These are phyloP conservation scores for Gallinago paraguaiae DNA, from an alignment of 2,113 vertebrate genomes.

Conservation along the genomic window DNA sequence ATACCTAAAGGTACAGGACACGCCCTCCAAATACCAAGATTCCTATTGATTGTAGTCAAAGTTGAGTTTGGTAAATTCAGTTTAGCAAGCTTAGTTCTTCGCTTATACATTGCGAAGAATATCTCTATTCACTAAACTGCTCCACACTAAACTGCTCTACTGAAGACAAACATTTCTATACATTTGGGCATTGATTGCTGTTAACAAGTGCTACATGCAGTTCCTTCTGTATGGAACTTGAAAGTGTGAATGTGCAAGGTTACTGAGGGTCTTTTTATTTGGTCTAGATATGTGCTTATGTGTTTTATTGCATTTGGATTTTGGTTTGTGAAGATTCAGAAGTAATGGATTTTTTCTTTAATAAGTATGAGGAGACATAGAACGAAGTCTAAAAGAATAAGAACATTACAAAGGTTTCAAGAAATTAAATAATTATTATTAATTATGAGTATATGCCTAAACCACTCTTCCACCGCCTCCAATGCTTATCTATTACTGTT, in stretches of 20 bases:
- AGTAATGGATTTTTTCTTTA: neutral
- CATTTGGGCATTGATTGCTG: neutral
- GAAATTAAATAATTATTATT: neutral
- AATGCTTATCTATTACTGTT: neutral
- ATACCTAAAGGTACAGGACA: neutral
- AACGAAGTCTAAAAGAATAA: neutral
- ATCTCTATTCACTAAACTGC: no score
- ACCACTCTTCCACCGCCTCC: neutral
- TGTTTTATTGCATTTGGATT: neutral
- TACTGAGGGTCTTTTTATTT: neutral
- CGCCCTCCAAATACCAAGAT: neutral
- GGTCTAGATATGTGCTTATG: neutral
- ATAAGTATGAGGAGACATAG: neutral
- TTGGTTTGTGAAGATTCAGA: neutral
- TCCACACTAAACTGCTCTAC: neutral
- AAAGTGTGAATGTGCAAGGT: neutral
- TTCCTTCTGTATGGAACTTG: neutral
- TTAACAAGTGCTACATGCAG: neutral
- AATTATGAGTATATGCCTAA: neutral
- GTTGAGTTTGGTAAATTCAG: neutral
- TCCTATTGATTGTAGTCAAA: neutral
- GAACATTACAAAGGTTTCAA: neutral
- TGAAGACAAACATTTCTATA: neutral
- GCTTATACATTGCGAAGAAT: neutral
- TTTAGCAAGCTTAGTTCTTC: neutral